These are phyloP conservation scores for Rhizomys pruinosus DNA, from an alignment of 2,113 vertebrate species.

Conservation along the genomic window DNA sequence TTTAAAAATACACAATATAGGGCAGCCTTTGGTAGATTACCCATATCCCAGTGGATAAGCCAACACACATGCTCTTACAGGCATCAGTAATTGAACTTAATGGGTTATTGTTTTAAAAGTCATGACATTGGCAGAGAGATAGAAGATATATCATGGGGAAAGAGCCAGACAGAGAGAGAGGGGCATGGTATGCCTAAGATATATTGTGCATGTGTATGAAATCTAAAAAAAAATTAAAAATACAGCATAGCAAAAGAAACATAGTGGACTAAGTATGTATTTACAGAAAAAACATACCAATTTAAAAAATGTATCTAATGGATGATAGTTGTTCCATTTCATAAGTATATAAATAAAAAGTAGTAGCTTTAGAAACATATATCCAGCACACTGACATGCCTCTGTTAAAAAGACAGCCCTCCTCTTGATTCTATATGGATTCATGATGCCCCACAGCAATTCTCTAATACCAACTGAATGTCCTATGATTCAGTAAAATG, in stretches of 20 bases:
- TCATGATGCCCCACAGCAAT: background rate
- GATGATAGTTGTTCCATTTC: background rate
- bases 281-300: background rate
- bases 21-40: no score
- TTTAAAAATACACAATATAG: background rate
- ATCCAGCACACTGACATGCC: background rate
- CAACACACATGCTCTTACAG: background rate
- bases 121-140: background rate
- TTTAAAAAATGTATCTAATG: background rate
- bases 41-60: no score
- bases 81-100: background rate
- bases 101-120: background rate
- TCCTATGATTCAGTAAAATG: background rate
- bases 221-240: no score
- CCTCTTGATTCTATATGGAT: background rate
- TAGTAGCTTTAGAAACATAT: background rate
- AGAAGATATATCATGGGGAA: background rate
- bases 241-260: background rate
- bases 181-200: no score
- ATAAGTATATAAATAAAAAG: background rate
- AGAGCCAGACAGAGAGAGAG: background rate
- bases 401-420: background rate
- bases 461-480: background rate
- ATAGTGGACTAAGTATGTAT: background rate
- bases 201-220: no score